Evolutionary conservation across 2,888 invertebrate species (phyloP), one percentile per base, ranked within the genome.

Genomic region (Ferrisia virgata): DNA sequence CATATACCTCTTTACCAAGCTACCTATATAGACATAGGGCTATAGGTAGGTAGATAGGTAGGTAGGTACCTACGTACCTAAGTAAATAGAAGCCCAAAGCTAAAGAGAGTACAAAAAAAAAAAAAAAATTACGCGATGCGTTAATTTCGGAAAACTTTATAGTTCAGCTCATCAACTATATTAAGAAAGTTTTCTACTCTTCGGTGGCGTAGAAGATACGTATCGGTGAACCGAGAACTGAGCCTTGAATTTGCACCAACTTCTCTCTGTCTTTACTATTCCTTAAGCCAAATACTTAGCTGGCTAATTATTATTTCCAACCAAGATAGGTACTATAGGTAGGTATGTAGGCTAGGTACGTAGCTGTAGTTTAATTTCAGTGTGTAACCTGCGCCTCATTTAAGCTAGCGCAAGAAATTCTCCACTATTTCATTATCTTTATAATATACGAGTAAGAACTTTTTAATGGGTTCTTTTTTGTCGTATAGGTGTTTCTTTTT

Each of bases 291-390:
- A 72, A 72, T 72, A 72, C 72, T 72, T 72, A 33, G 72, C n/a
- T 8, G 36, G 72, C 72, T 72, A 72, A 72, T 72, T 72, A 72
- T 36, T 72, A 72, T 72, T 72, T 72, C 58, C 11, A 72, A n/a
- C n/a, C 72, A 33, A 18, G 72, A 28, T 72, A 36, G 72, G n/a
- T n/a, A n/a, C n/a, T n/a, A n/a, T n/a, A n/a, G n/a, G n/a, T n/a
- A n/a, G n/a, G n/a, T n/a, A n/a, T n/a, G n/a, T n/a, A n/a, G n/a
- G n/a, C n/a, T n/a, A n/a, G n/a, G n/a, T n/a, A n/a, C n/a, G n/a
- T n/a, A n/a, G n/a, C n/a, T n/a, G n/a, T n/a, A n/a, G n/a, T 72
- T 72, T 72, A 72, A 72, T 72, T 72, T 72, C 33, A 31, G 72
- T n/a, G 58, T 64, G 58, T 64, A 64, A 28, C 58, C 28, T 64